A percentile compares a stretch with the other conserved stretches of the same genome.
These are phyloP conservation scores for Ovis canadensis DNA, from an alignment of 2,113 vertebrate species.

Conservation along the genomic window DNA sequence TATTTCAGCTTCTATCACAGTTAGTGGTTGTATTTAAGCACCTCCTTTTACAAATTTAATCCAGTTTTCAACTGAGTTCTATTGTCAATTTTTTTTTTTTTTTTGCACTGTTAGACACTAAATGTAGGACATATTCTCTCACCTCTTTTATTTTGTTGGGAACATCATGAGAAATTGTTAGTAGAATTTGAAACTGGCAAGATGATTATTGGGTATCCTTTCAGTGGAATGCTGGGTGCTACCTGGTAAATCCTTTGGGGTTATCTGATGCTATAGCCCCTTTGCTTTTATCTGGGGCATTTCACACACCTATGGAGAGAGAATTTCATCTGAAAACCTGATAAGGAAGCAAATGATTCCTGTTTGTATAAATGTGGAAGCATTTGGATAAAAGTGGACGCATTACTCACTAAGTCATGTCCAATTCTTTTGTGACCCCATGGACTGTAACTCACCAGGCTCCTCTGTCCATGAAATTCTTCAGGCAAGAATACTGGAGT, in stretches of 20 bases:
- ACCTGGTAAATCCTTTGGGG: neutral
- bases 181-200: neutral
- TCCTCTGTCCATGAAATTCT: neutral
- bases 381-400: neutral
- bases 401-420: neutral
- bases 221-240: neutral
- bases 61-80: constrained; percentile 23
- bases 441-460: neutral
- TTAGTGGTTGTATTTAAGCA: neutral
- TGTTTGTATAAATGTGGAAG: neutral
- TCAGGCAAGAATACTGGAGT: neutral
- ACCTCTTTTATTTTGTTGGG: neutral
- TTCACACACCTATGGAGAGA: neutral
- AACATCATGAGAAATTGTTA: neutral
- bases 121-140: neutral
- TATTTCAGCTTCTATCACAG: neutral
- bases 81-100: neutral
- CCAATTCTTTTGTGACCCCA: neutral
- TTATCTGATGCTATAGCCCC: neutral
- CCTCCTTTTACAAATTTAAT: neutral
- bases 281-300: neutral
- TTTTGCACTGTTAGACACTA: neutral
- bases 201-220: neutral
- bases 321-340: neutral
- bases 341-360: neutral